Conservation (phyloP, 2,888 invertebrate genomes). For the Ennomos fuscantarius region DNA sequence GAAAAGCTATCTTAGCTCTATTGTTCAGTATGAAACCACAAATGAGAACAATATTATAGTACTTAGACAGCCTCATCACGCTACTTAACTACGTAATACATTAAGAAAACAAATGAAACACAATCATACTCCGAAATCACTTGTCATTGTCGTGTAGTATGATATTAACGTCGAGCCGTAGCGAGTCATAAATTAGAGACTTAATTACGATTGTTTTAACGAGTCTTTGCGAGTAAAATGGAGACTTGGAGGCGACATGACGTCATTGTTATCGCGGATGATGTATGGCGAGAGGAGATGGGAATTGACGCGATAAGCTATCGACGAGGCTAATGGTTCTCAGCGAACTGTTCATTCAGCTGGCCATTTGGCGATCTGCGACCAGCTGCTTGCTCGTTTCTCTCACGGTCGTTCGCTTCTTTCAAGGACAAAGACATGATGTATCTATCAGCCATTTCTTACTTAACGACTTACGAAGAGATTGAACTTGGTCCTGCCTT, state of each 20-base stretch:
- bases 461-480: neutral
- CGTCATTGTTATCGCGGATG: conserved; percentile 62
- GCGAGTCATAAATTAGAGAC: conserved; percentile 65
- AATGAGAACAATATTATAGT: conserved; percentile 4
- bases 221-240: conserved; percentile 51
- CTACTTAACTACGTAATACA: conserved; percentile 25
- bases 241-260: conserved; percentile 57
- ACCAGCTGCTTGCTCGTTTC: conserved; percentile 20
- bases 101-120: conserved; percentile 40
- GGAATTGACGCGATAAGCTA: conserved; percentile 54
- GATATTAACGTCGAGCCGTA: conserved; percentile 58
- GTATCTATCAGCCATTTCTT: neutral
- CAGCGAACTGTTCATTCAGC: conserved; percentile 52
- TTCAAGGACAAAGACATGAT: conserved; percentile 3
- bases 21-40: conserved; percentile 9
- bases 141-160: conserved; percentile 58
- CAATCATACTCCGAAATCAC: conserved; percentile 53
- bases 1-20: neutral
- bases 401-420: conserved; percentile 10
- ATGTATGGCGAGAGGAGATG: conserved; percentile 51
- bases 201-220: conserved; percentile 74
- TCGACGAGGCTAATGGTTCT: conserved; percentile 57
- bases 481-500: neutral
- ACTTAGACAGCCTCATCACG: conserved; percentile 14
- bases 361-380: conserved; percentile 37